phyloP scores from a whole-genome alignment of 2,888 invertebrate species.

The Orthosia gracilis region DNA sequence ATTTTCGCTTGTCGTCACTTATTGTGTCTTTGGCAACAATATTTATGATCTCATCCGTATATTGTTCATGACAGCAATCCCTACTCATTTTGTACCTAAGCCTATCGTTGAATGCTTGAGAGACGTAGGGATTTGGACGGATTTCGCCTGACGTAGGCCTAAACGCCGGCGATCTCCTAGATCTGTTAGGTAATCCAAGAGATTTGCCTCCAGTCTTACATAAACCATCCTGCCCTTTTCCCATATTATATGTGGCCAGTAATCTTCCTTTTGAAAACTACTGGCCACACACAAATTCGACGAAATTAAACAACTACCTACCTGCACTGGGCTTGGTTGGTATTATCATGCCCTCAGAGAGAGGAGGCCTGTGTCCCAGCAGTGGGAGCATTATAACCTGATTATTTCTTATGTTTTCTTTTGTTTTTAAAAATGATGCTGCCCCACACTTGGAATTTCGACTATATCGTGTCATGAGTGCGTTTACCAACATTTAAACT shows the following conservation, averaged over 20 bases:
- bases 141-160: constrained; percentile 2
- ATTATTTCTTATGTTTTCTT: no score
- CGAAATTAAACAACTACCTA: no score
- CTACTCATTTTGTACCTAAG: background rate
- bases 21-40: constrained; percentile 15
- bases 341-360: no score
- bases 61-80: background rate
- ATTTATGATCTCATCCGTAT: constrained; percentile 25
- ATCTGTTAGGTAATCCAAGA: background rate
- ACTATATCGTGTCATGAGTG: no score
- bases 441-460: no score
- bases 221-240: background rate
- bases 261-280: background rate
- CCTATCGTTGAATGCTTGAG: background rate
- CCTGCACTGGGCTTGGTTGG: no score
- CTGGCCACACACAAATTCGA: no score
- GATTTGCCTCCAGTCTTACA: background rate
- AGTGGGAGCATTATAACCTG: no score
- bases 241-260: background rate
- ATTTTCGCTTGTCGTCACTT: constrained; percentile 24
- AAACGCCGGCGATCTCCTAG: background rate
- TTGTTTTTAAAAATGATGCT: no score
- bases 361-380: no score
- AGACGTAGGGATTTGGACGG: constrained; percentile 14
- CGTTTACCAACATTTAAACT: no score